Percentiles rank a stretch among this genome's conserved stretches.
Conservation (phyloP, 2,888 invertebrate genomes). For the Drosophila multiciliata region DNA sequence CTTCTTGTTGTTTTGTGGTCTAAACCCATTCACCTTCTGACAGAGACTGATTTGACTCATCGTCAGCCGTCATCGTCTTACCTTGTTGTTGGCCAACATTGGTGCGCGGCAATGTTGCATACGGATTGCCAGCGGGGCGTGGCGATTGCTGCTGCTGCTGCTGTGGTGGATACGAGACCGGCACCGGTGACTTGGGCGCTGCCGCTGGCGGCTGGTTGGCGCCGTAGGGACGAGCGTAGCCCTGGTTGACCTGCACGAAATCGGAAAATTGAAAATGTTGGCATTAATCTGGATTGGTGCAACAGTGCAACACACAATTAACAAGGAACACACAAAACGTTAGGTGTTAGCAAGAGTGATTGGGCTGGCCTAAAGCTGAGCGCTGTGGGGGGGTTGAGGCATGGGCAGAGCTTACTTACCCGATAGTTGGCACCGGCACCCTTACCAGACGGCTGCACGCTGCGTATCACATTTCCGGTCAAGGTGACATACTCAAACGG, state of each 20-base stretch:
- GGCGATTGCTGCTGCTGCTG: constrained; percentile 70
- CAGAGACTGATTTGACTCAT: constrained; percentile 68
- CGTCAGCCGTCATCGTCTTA: constrained; percentile 81
- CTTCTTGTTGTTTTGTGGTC: constrained; percentile 22
- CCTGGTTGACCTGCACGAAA: constrained; percentile 81
- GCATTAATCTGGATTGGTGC: not conserved
- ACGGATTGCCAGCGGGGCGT: constrained; percentile 77
- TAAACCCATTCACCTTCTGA: constrained; percentile 82
- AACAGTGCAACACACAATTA: not conserved
- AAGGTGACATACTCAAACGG: constrained; percentile 84
- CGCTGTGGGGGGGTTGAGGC: not conserved
- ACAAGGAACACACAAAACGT: constrained; percentile 10
- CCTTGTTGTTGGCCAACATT: constrained; percentile 84
- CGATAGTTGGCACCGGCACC: constrained; percentile 82
- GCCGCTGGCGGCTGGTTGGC: constrained; percentile 71
- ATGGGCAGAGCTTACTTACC: constrained; percentile 70
- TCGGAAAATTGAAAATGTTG: not conserved
- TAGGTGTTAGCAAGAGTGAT: not conserved
- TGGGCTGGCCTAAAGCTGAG: not conserved
- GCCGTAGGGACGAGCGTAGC: constrained; percentile 84
- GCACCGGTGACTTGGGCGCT: constrained; percentile 83
- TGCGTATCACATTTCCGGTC: constrained; percentile 85
- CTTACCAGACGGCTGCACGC: constrained; percentile 85
- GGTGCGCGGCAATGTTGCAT: constrained; percentile 84
- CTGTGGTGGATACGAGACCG: constrained; percentile 83